Percentiles rank a stretch among this genome's conserved stretches.
Evolutionary conservation across 2,888 invertebrate genomes (phyloP).

Genomic region (Temnothorax ravouxi): DNA sequence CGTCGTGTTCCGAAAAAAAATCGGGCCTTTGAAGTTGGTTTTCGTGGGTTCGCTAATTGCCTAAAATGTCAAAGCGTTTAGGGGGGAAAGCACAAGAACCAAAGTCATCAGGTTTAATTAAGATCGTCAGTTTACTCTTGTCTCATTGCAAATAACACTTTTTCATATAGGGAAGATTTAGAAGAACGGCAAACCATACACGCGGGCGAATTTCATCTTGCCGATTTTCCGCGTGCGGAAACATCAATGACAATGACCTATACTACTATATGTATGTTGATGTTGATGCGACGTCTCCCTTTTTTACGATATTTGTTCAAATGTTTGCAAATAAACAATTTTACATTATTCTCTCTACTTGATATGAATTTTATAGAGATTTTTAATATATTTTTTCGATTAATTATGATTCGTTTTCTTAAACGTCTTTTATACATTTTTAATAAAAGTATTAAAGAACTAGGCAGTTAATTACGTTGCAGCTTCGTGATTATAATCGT

Average conservation of each 20-base stretch:
- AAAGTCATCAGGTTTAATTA: conserved; percentile 40
- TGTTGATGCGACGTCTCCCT: background rate
- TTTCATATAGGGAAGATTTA: background rate
- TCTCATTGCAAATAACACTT: conserved; percentile 8
- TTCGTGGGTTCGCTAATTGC: conserved; percentile 59
- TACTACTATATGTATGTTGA: background rate
- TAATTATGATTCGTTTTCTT: background rate
- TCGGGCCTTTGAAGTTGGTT: conserved; percentile 59
- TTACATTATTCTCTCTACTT: background rate
- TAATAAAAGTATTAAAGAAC: background rate
- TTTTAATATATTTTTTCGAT: background rate
- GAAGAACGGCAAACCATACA: background rate
- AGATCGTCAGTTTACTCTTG: conserved; percentile 33
- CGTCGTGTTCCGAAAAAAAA: conserved; percentile 41
- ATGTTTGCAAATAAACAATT: background rate
- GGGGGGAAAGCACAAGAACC: conserved; percentile 40
- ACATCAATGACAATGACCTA: background rate
- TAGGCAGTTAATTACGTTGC: background rate
- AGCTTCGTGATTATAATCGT: background rate
- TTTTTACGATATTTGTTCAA: background rate
- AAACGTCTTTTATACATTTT: background rate
- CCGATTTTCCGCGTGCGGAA: background rate
- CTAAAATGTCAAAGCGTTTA: conserved; percentile 66
- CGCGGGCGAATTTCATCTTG: background rate
- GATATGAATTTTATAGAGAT: background rate